Evolutionary conservation across 2,888 invertebrate genomes (phyloP).

Genomic region (Neocrepidodera transversa): DNA sequence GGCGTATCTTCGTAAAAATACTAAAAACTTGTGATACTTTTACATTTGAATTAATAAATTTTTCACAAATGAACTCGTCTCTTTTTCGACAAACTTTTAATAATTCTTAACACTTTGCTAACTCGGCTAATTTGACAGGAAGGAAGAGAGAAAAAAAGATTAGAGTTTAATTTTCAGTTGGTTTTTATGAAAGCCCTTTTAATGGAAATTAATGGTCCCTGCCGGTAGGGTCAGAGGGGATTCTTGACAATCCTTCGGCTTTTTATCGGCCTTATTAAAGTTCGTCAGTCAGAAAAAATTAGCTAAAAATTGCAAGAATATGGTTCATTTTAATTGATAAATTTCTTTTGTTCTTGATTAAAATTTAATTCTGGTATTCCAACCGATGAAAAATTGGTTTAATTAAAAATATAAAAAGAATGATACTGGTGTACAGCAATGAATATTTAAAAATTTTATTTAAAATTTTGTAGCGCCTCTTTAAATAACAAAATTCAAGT

Average conservation of each 20-base stretch:
- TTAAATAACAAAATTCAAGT: too few relatives aligned
- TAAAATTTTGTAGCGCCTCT: too few relatives aligned
- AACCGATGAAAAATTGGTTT: neutral
- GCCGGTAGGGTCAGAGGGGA: slow-evolving; percentile 3
- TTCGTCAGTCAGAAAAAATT: neutral
- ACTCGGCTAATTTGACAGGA: slow-evolving; percentile 8
- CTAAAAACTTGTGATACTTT: too few relatives aligned
- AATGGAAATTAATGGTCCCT: slow-evolving; percentile 17
- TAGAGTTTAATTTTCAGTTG: slow-evolving; percentile 13
- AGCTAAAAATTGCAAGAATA: neutral
- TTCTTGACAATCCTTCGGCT: slow-evolving; percentile 17
- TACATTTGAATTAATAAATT: too few relatives aligned
- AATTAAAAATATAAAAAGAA: neutral
- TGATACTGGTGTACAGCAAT: too few relatives aligned
- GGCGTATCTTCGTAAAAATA: too few relatives aligned
- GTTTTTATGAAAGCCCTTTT: slow-evolving; percentile 9
- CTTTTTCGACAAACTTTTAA: slow-evolving; percentile 1
- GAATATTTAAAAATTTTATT: too few relatives aligned
- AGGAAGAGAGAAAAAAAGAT: slow-evolving; percentile 1
- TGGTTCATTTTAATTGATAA: neutral
- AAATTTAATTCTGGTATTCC: neutral
- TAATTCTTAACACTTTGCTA: neutral
- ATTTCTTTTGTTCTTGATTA: neutral
- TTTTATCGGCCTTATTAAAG: slow-evolving; percentile 14
- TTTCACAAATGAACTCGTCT: slow-evolving; percentile 1